Evolutionary conservation across 1,140 invertebrate species (phyloP), one percentile per base, ranked within the genome.

Genomic region (Neomicropteryx cornuta): DNA sequence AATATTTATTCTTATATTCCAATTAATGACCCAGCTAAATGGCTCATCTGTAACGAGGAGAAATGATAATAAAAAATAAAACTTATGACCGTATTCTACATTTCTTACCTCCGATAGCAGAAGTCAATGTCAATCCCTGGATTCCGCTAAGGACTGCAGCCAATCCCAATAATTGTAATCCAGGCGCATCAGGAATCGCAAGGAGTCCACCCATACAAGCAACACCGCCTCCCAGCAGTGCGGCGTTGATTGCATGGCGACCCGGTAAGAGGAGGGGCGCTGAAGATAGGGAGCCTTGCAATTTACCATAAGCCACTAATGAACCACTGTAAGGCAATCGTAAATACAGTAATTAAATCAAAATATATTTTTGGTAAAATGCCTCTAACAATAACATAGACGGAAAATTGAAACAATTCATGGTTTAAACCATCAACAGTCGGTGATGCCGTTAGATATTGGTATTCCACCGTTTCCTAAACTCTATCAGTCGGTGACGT

Each of bases 281-380:
- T 4, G 86, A 90, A 33, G 76, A 81, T 18, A 93, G 61, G 5
- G 86, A 28, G 11, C 88, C 86, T 67, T 92, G 87, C 4, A 93
- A 72, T 70, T 93, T 93, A 39, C 87, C 88, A 63, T 90, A 93
- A n/a, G 89, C 89, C 27, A 93, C 74, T 24, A 93, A 62, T 0
- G 84, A 89, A 2, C 88, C 88, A 49, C 84, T 89, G 55, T 5
- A 62, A 61, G 41, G 23, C 18, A 39, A 23, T 27, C 8, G 13
- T 27, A 27, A 27, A 27, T 27, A n/a, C n/a, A n/a, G n/a, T n/a
- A n/a, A n/a, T n/a, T n/a, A n/a, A n/a, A n/a, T n/a, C n/a, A n/a
- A n/a, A n/a, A n/a, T n/a, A n/a, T n/a, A n/a, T n/a, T n/a, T n/a
- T n/a, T n/a, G n/a, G n/a, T n/a, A n/a, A n/a, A n/a, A n/a, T n/a